Conservation (phyloP, 2,888 invertebrate genomes). For the Nesidiocoris tenuis region DNA sequence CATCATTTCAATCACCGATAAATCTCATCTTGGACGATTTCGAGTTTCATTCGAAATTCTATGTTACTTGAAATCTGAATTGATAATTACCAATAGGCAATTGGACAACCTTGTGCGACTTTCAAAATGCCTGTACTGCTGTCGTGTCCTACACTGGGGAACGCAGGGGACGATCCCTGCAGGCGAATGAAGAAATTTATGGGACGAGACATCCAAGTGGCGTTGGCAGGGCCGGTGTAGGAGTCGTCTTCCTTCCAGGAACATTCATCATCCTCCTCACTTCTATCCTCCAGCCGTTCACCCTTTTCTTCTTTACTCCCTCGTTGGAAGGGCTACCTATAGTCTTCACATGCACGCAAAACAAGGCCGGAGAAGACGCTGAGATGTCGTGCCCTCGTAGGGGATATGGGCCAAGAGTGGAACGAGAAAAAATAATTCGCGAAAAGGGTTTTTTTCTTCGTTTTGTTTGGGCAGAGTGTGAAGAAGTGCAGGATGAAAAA, state of each 20-base stretch:
- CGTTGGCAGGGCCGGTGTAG: too few species aligned
- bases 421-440: constrained; percentile 2
- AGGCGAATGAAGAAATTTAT: constrained; percentile 8
- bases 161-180: background rate
- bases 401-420: too few species aligned
- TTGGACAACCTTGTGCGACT: too few species aligned
- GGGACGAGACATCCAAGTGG: constrained; percentile 1
- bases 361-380: background rate
- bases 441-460: background rate
- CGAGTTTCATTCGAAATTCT: too few species aligned
- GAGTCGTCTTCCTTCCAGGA: background rate
- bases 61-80: too few species aligned
- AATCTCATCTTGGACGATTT: too few species aligned
- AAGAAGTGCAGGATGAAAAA: constrained; percentile 11
- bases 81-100: too few species aligned
- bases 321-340: background rate
- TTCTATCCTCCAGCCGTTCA: background rate
- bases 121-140: too few species aligned
- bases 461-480: background rate
- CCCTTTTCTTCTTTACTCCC: background rate
- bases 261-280: background rate
- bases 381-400: background rate
- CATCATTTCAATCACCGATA: too few species aligned
- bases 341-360: background rate
- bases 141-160: background rate